A percentile compares a stretch with the other conserved stretches of the same genome.
Conservation (phyloP, 2,888 invertebrate genomes). For the Rhyacophila evoluta region DNA sequence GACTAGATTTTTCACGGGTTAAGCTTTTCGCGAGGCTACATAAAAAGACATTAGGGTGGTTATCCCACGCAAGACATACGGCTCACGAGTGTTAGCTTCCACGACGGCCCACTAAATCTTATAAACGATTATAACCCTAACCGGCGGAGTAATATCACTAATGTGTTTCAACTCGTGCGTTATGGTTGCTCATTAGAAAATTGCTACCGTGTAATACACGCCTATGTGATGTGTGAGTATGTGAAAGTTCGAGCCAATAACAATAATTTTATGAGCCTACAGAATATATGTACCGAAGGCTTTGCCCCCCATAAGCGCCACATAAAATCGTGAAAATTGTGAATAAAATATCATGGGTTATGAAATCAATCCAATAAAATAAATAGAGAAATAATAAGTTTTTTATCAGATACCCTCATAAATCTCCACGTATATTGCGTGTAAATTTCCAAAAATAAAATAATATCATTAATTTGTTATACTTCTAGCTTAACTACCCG, state of each 20-base stretch:
- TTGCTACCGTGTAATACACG: conserved; percentile 40
- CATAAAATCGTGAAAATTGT: too few species aligned
- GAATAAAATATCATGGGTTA: too few species aligned
- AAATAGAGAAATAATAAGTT: too few species aligned
- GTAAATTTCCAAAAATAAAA: too few species aligned
- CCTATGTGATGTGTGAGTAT: neutral
- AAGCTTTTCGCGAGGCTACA: conserved; percentile 3
- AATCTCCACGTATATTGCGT: too few species aligned
- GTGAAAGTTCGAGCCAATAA: neutral
- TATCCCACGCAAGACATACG: conserved; percentile 40
- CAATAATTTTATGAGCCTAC: neutral
- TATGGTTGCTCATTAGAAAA: conserved; percentile 42
- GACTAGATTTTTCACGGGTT: neutral
- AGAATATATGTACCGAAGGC: neutral
- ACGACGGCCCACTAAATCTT: conserved; percentile 47
- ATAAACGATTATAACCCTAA: conserved; percentile 46
- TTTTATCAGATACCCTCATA: too few species aligned
- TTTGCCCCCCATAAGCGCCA: too few species aligned
- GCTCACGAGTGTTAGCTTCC: conserved; percentile 39
- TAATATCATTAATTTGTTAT: too few species aligned
- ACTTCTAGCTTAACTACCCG: too few species aligned
- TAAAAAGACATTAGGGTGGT: conserved; percentile 9
- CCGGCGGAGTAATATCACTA: conserved; percentile 42
- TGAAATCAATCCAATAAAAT: too few species aligned
- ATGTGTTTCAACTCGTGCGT: conserved; percentile 34